Evolutionary conservation across 2,888 invertebrate species (phyloP), one percentile per base, ranked within the genome.

Genomic region (Scaptomyza polygonia): DNA sequence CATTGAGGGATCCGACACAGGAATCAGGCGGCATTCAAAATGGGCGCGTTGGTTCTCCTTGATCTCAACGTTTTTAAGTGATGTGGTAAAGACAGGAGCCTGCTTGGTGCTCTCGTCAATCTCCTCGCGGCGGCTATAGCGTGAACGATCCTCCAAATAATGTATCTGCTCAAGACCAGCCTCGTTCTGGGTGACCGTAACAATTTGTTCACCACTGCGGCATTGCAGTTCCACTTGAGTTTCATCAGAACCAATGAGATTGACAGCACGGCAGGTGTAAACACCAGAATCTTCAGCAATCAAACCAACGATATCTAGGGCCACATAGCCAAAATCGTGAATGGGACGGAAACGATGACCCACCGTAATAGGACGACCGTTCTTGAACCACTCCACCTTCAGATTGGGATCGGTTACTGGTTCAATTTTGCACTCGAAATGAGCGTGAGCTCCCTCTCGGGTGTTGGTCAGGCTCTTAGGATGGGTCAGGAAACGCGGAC

Each of bases 261-360:
- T 99, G 1, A 96, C 96, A 18, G 99, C 98, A 65, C 97, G 94
- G 90, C 98, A 98, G 4, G 98, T 98, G 91, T 99, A 99, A 21
- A 95, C 94, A 48, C 97, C 98, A 0, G 96, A 95, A 92, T 99
- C 99, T 93, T 99, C 99, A 56, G 98, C 97, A 90, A 98, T 98
- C 57, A 98, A 93, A 90, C 98, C 98, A 76, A 98, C 95, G 72
- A 99, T 97, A 89, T 99, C 99, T 71, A 99, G 93, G 14, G 99
- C 98, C 21, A 99, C 99, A 90, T 98, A 99, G 40, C 99, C 99
- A 92, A 99, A 99, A 92, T 99, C 99, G 91, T 98, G 98, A 90
- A 98, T 97, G 63, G 98, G 98, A 84, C 98, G 95, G 93, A 98
- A 99, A 88, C 98, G 95, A 90, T 98, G 98, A 49, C 98, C 98